Base-by-base conservation (phyloP, 2,888 invertebrate species). In the Bellardia pandia region DNA sequence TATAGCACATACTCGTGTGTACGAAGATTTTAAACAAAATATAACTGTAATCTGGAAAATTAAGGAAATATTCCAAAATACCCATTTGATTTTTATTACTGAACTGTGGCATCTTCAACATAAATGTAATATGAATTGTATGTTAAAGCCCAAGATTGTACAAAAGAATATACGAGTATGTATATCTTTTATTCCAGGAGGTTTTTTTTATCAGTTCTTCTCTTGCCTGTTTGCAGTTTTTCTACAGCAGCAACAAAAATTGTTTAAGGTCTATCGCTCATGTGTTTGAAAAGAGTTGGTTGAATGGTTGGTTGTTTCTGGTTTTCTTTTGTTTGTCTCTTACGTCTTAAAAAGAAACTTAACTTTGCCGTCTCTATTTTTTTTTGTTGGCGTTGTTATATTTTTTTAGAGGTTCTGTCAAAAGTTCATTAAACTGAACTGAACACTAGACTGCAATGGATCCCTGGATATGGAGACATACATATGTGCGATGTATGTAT, bases 251-350 rank as follows among this genome's bases (percentile, higher is more conserved):
- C 45, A 72, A 37, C 48, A 33, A 45, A 33, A 56, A 45, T 69
- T 45, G 6, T 83, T 77, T 83, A 76, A 79, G 86, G 86, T 83
- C 76, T 86, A 75, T 76, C 51, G 83, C 71, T 76, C 83, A 83
- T 83, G 69, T 86, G 82, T 79, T 83, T n/a, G 53, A 74, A 68
- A n/a, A 16, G 53, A 77, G 33, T 53, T 62, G 53, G 74, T 74
- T 83, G 60, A 72, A 72, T 58, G 33, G 66, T 64, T 69, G 42
- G 30, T 71, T 68, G 51, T 75, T 68, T 82, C 58, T 60, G 66
- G 74, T 60, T 79, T 40, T 37, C 14, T 3, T 37, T 37, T 37
- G 37, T n/a, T 42, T 42, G 5, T 45, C n/a, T 33, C 75, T 68
- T 75, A 9, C 30, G 42, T 83, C 51, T 42, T 60, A 6, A 66